Base-by-base conservation (phyloP, 1,140 invertebrate genomes). In the Camponotus floridanus region DNA sequence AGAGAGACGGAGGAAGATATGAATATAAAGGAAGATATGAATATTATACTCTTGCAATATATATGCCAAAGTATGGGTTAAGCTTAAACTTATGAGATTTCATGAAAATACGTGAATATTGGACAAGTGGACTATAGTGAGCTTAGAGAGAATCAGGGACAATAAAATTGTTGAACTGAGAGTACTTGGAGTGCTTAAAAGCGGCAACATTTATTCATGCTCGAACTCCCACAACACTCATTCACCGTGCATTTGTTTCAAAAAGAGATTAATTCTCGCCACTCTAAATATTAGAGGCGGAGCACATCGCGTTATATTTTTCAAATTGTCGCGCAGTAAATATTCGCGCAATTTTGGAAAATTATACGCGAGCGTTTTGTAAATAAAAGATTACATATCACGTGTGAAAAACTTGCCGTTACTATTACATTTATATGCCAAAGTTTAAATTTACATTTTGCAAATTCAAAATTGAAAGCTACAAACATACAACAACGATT, bases 121-220 rank as follows among this genome's bases (percentile, higher is more conserved):
- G 26, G n/a, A 15, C 26, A 9, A 51, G 76, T 68, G 39, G 18
- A 45, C n/a, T 15, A 6, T 13, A 74, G 45, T 36, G 39, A 45
- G 39, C 39, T 62, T 15, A 31, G 18, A 26, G 26, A 48, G 26
- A 21, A 73, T 21, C 39, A 7, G 36, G n/a, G 13, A 45, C 26
- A 61, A 73, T 61, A 74, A 73, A 83, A 83, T 83, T 73, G 68
- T 36, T 36, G 68, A 83, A 71, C 33, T 18, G 18, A 80, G 33
- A 80, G 45, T 80, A 31, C 64, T n/a, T 18, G 15, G n/a, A 31
- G 36, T 57, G 21, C n/a, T 80, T 57, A 80, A 73, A 81, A 73
- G 57, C 67, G n/a, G 55, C n/a, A 48, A 13, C 39, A 36, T 73
- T 73, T 83, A 74, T 83, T 57, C 55, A 59, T 55, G 39, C 26